Base-by-base conservation (phyloP, 2,113 vertebrate genomes). In the Nettapus auritus region DNA sequence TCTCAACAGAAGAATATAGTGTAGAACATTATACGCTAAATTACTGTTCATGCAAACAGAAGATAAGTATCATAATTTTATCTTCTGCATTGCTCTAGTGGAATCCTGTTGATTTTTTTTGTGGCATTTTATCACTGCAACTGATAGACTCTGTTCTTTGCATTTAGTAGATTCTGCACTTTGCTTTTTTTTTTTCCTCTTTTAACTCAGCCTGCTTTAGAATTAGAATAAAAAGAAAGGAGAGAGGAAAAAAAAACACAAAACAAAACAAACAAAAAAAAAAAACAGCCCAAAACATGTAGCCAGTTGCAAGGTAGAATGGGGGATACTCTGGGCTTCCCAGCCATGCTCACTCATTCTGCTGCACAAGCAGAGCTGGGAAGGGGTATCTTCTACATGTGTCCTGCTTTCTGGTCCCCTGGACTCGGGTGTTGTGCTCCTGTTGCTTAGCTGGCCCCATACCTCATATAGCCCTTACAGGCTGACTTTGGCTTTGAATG, bases 261-360 rank as follows among this genome's bases (percentile, higher is more conserved):
- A 36, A 53, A 28, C 4, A 53, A 29, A 62, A 36, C 9, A 28
- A 12, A 50, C 11, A 6, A 50, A 22, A 17, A 90, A 55, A 9
- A 8, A 26, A 16, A 34, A 16, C 44, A 9, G 23, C 8, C 48
- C 25, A 46, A 67, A 50, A 38, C 38, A 26, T 55, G 31, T 8
- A 77, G 60, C 25, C 13, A 50, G 13, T 0, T 0, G 42, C 50
- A 77, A 63, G 50, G 11, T 28, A 25, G 40, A 26, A 20, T n/a
- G 28, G 20, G 19, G 9, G 48, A 19, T 8, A 14, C n/a, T 52
- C 26, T 26, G 34, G 29, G 11, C 52, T 88, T 50, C 36, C 62
- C 2, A 5, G 40, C 25, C 7, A 0, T 8, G 5, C 28, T 40
- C 1, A 3, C 5, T 12, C 66, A 9, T 36, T 66, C 17, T 7